Conservation (phyloP, 2,113 vertebrate genomes). For the Colinus virginianus region DNA sequence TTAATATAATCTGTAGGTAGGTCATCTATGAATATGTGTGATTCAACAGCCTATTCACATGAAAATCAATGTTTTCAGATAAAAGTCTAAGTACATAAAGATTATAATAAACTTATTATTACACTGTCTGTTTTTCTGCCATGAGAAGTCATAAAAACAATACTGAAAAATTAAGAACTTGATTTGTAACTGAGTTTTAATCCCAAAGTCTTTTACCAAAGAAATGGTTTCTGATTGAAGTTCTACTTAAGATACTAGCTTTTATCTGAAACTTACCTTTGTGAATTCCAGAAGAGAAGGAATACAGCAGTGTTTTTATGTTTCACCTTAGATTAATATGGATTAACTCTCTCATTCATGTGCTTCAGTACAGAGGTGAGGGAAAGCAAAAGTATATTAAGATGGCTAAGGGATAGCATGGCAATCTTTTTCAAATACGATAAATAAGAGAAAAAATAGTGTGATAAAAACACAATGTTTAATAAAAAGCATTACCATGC, state of each 20-base stretch:
- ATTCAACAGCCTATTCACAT: constrained; percentile 6
- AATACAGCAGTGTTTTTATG: not conserved
- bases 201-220: not conserved
- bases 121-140: not conserved
- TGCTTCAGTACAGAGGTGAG: not conserved
- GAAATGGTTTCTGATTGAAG: not conserved
- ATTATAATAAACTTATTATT: constrained; percentile 26
- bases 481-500: too few species aligned
- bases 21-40: constrained; percentile 39
- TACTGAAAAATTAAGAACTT: not conserved
- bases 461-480: not conserved
- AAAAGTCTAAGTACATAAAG: constrained; percentile 44
- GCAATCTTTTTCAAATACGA: not conserved
- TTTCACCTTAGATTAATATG: not conserved
- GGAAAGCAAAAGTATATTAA: not conserved
- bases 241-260: not conserved
- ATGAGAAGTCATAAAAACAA: not conserved
- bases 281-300: not conserved
- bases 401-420: not conserved
- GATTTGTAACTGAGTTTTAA: not conserved
- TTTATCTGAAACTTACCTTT: not conserved
- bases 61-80: constrained; percentile 30
- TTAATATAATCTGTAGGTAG: constrained; percentile 7
- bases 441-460: not conserved
- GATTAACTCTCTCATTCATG: not conserved